Conservation (phyloP, 2,797 vertebrate species). For the Heteromormyrus szaboi region DNA sequence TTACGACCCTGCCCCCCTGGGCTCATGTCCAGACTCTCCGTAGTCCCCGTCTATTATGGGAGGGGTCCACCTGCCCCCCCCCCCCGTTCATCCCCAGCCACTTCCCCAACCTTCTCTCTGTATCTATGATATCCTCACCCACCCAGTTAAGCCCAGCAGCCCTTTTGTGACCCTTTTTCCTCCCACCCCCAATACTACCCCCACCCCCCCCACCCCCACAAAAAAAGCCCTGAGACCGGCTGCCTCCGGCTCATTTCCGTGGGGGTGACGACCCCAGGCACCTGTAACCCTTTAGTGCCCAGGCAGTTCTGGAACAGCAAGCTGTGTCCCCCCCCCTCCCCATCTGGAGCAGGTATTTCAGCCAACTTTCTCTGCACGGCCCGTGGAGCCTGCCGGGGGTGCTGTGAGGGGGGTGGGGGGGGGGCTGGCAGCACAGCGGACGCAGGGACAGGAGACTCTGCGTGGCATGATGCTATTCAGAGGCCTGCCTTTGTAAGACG, state of each 20-base stretch:
- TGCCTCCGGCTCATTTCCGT: slow-evolving; percentile 36
- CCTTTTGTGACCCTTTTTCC: not conserved
- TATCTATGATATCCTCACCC: not conserved
- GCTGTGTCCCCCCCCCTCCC: slow-evolving; percentile 38
- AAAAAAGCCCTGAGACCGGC: slow-evolving; percentile 24
- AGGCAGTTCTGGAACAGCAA: slow-evolving; percentile 56
- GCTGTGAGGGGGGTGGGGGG: not conserved
- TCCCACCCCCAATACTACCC: not conserved
- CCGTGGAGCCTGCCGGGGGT: slow-evolving; percentile 16
- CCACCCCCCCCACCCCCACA: not conserved
- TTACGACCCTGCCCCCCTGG: slow-evolving; percentile 2
- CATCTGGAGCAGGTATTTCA: slow-evolving; percentile 56
- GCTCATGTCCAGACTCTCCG: slow-evolving; percentile 21
- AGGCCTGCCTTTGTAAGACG: slow-evolving; percentile 18
- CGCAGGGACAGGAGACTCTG: slow-evolving; percentile 12
- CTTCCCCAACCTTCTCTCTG: not conserved
- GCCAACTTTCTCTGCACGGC: slow-evolving; percentile 50
- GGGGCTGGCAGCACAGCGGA: not conserved
- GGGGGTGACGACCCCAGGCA: slow-evolving; percentile 63
- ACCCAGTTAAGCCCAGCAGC: not conserved
- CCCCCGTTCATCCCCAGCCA: slow-evolving; percentile 2
- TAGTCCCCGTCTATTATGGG: slow-evolving; percentile 22
- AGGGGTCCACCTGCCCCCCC: slow-evolving; percentile 29
- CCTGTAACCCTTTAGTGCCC: slow-evolving; percentile 70
- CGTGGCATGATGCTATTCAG: slow-evolving; percentile 12